These are phyloP conservation scores for Hetaerina titia DNA, from an alignment of 2,888 invertebrate genomes.

Conservation along the genomic window DNA sequence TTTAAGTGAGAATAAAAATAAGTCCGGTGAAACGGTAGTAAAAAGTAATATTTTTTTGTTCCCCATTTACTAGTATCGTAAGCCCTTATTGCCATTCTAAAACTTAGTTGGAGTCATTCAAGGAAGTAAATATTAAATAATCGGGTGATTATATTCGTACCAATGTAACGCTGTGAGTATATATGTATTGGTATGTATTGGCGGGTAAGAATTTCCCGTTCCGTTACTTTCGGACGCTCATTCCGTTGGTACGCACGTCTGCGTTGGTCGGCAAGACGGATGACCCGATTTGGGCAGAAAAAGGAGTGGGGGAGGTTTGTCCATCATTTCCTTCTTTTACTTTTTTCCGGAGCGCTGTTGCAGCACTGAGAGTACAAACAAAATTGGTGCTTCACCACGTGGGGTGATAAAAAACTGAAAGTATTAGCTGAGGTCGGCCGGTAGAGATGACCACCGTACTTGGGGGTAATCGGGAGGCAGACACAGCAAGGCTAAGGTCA, in stretches of 20 bases:
- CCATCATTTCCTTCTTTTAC: slow-evolving; percentile 57
- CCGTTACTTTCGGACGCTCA: slow-evolving; percentile 42
- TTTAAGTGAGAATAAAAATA: background rate
- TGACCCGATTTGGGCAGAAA: slow-evolving; percentile 64
- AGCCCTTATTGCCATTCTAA: background rate
- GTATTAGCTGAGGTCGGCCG: slow-evolving; percentile 36
- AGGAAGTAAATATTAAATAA: background rate
- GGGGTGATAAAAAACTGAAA: slow-evolving; percentile 53
- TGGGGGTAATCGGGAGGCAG: slow-evolving; percentile 48
- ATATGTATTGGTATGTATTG: background rate
- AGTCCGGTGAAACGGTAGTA: background rate
- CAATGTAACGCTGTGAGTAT: background rate
- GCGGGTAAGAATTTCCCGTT: background rate
- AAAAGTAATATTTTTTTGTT: background rate
- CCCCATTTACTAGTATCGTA: background rate
- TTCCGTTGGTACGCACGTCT: slow-evolving; percentile 34
- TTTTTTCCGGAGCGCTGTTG: slow-evolving; percentile 10
- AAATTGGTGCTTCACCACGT: slow-evolving; percentile 49
- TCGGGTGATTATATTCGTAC: background rate
- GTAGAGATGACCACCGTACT: slow-evolving; percentile 40
- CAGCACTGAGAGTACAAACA: slow-evolving; percentile 25
- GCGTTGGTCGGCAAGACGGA: slow-evolving; percentile 61
- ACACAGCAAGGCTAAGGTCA: slow-evolving; percentile 52
- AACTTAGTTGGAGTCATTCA: background rate
- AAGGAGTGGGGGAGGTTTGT: slow-evolving; percentile 61